Evolutionary conservation across 1,140 invertebrate species (phyloP).

Genomic region (Mactra quadrangularis): DNA sequence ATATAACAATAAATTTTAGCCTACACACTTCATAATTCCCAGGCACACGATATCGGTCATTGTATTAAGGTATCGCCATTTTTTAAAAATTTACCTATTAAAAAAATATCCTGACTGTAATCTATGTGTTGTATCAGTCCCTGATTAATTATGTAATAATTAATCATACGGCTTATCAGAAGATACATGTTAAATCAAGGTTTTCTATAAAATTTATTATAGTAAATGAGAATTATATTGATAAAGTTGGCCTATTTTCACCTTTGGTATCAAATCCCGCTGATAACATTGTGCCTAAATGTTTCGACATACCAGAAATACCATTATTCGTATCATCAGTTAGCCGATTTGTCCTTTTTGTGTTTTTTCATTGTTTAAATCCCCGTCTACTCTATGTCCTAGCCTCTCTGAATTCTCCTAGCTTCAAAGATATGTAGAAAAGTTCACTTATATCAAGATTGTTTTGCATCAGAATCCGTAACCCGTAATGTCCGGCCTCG

Average conservation of each 20-base stretch:
- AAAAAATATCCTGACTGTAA: slow-evolving; percentile 14
- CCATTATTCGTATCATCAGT: slow-evolving; percentile 5
- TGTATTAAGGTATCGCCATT: neutral
- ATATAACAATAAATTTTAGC: too few relatives aligned
- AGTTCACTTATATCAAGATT: too few relatives aligned
- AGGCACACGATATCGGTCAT: too few relatives aligned
- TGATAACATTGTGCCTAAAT: slow-evolving; percentile 20
- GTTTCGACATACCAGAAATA: slow-evolving; percentile 39
- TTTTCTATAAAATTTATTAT: slow-evolving; percentile 44
- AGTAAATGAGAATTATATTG: slow-evolving; percentile 41
- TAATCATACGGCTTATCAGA: slow-evolving; percentile 24
- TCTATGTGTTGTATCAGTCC: slow-evolving; percentile 25
- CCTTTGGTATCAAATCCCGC: slow-evolving; percentile 14
- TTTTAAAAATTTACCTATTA: slow-evolving; percentile 34
- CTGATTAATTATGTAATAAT: slow-evolving; percentile 50
- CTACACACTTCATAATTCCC: too few relatives aligned
- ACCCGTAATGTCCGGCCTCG: too few relatives aligned
- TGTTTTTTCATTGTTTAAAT: neutral
- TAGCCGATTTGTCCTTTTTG: neutral
- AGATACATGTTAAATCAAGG: slow-evolving; percentile 38
- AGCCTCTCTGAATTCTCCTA: too few relatives aligned
- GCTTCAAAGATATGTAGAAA: too few relatives aligned
- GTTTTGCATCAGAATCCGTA: too few relatives aligned
- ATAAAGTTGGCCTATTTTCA: slow-evolving; percentile 42
- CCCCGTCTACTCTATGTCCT: too few relatives aligned